Conservation (phyloP, 2,113 vertebrate genomes). For the human (Homo sapiens) region DNA sequence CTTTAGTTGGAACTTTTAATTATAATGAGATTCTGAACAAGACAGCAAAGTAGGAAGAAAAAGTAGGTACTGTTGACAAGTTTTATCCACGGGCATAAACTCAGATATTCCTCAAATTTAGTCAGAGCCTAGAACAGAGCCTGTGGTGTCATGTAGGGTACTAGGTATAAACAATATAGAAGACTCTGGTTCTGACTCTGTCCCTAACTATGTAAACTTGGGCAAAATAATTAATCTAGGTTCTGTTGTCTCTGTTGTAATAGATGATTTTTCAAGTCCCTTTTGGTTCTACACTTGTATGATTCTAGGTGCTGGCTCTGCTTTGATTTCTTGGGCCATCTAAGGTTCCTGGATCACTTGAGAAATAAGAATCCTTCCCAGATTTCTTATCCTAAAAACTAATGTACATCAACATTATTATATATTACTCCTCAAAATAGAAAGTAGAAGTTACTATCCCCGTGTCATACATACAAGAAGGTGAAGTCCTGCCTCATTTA, state of each 20-base stretch:
- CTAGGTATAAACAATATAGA: neutral
- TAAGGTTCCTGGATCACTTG: neutral
- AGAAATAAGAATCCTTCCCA: constrained; percentile 21
- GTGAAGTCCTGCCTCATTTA: neutral
- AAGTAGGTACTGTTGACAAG: neutral
- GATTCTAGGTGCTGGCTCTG: neutral
- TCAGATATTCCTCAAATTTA: constrained; percentile 1
- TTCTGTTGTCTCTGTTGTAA: neutral
- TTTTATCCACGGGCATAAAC: neutral
- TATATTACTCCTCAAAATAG: neutral
- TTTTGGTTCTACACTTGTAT: neutral
- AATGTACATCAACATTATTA: neutral
- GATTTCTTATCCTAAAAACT: constrained; percentile 18
- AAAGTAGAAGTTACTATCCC: neutral
- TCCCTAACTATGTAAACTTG: neutral
- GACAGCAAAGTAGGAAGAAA: neutral
- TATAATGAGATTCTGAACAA: constrained; percentile 25
- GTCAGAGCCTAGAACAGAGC: neutral
- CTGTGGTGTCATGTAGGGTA: neutral
- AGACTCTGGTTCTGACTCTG: neutral
- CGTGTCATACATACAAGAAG: neutral
- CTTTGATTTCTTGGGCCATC: neutral
- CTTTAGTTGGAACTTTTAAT: neutral
- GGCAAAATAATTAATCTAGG: neutral
- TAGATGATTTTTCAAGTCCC: neutral